Evolutionary conservation across 1,140 invertebrate genomes (phyloP), one percentile per base, ranked within the genome.

Genomic region (Trichogramma pretiosum): DNA sequence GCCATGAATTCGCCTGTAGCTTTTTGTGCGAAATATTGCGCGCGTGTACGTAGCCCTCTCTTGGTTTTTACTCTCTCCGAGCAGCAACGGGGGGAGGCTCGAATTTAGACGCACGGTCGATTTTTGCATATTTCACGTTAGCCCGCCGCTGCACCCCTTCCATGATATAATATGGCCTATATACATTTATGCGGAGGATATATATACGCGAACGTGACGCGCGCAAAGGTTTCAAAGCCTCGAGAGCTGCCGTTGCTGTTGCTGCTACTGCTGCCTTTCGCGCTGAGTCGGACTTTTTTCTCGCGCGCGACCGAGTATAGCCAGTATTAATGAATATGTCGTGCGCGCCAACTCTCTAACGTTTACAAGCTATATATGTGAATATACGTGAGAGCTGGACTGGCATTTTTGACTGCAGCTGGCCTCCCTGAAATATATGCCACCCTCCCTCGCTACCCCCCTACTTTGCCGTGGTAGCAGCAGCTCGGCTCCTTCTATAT

Each of bases 61-160:
- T n/a, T n/a, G n/a, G n/a, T n/a, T n/a, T n/a, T n/a, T n/a, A n/a
- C n/a, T n/a, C n/a, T n/a, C n/a, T n/a, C n/a, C n/a, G n/a, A n/a
- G n/a, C n/a, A n/a, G n/a, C n/a, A n/a, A n/a, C n/a, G n/a, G 30
- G 19, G 23, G 23, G 32, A 2, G 37, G 22, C 37, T 28, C 13
- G 38, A 32, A 40, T 41, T 48, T 41, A 48, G 28, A 34, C n/a
- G 19, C n/a, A n/a, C 30, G 19, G 33, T 13, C 30, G 38, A 41
- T 44, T 44, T 50, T 50, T 44, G 35, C 35, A 43, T 43, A 49
- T 49, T 40, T 49, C 22, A n/a, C n/a, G n/a, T n/a, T n/a, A n/a
- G n/a, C 30, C 18, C 33, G 13, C 39, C 7, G 14, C 21, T 11
- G 5, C 32, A 24, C 33, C 2, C 3, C 24, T 14, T 5, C 36